phyloP scores from a whole-genome alignment of 1,140 invertebrate species.

The Halyomorpha halys region DNA sequence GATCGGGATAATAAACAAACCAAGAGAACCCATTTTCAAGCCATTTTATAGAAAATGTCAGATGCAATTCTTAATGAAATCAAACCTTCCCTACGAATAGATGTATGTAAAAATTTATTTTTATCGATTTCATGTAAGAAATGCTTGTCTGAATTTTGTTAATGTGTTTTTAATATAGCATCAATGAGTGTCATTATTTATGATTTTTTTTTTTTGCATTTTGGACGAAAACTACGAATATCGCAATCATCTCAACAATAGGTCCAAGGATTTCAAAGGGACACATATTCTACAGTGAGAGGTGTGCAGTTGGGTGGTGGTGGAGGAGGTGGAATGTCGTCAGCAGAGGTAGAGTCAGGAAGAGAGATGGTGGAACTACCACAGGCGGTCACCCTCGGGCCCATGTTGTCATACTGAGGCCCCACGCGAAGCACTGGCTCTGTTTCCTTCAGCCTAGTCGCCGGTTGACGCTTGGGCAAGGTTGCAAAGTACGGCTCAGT shows the following conservation, averaged over 20 bases:
- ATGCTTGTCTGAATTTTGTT: neutral
- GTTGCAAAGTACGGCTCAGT: constrained; percentile 44
- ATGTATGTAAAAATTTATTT: neutral
- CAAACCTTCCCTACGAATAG: neutral
- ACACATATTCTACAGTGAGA: constrained; percentile 34
- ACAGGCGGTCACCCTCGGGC: constrained; percentile 72
- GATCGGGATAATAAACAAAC: too few species aligned
- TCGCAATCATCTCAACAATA: neutral
- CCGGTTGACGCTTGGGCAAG: constrained; percentile 37
- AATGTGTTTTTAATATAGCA: neutral
- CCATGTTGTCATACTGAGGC: constrained; percentile 78
- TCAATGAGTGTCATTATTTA: neutral
- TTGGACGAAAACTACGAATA: neutral
- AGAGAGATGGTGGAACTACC: constrained; percentile 71
- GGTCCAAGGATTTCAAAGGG: constrained; percentile 28
- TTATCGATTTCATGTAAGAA: neutral
- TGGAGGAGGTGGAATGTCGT: constrained; percentile 41
- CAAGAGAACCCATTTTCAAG: too few species aligned
- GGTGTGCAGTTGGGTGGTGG: constrained; percentile 42
- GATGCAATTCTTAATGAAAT: neutral
- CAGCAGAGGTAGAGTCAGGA: constrained; percentile 46
- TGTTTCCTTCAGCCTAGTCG: constrained; percentile 27
- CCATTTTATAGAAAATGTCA: too few species aligned
- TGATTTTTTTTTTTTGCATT: neutral
- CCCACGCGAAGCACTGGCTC: constrained; percentile 29